These are phyloP conservation scores for Acanthopagrus latus DNA, from an alignment of 2,797 vertebrate genomes.

Conservation along the genomic window DNA sequence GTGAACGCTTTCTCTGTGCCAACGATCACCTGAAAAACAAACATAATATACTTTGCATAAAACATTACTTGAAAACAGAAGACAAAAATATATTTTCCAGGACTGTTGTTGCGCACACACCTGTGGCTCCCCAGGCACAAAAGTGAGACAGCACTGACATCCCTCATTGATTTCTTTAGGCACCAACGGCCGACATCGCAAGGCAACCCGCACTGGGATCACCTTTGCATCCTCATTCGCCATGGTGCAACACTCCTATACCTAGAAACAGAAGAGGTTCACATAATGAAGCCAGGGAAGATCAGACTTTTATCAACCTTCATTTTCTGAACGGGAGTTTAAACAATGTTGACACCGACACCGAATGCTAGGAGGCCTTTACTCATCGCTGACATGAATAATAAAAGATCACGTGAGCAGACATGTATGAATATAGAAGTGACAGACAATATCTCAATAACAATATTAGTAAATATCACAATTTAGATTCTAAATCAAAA, in stretches of 20 bases:
- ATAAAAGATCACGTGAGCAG: not conserved
- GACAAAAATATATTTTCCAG: not conserved
- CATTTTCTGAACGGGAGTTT: not conserved
- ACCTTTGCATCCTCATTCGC: slow-evolving; percentile 86
- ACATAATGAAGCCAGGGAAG: not conserved
- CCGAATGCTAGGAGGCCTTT: not conserved
- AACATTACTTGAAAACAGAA: not conserved
- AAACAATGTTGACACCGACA: not conserved
- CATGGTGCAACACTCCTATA: slow-evolving; percentile 76
- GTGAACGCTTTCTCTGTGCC: slow-evolving; percentile 94
- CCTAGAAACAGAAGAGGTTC: slow-evolving; percentile 3
- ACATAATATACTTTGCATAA: not conserved
- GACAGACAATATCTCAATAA: not conserved
- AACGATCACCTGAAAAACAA: slow-evolving; percentile 88
- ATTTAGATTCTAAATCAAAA: too few species aligned
- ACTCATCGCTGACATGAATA: not conserved
- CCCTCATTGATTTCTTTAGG: slow-evolving; percentile 92
- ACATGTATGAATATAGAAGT: not conserved
- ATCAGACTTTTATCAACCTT: not conserved
- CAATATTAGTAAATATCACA: not conserved
- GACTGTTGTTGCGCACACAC: slow-evolving; percentile 68
- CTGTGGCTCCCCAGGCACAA: slow-evolving; percentile 92
- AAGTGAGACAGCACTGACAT: slow-evolving; percentile 93
- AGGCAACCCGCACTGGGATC: slow-evolving; percentile 93
- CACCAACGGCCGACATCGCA: slow-evolving; percentile 94